These are phyloP conservation scores for Morpho helenor DNA, from an alignment of 2,888 invertebrate species.

Conservation along the genomic window DNA sequence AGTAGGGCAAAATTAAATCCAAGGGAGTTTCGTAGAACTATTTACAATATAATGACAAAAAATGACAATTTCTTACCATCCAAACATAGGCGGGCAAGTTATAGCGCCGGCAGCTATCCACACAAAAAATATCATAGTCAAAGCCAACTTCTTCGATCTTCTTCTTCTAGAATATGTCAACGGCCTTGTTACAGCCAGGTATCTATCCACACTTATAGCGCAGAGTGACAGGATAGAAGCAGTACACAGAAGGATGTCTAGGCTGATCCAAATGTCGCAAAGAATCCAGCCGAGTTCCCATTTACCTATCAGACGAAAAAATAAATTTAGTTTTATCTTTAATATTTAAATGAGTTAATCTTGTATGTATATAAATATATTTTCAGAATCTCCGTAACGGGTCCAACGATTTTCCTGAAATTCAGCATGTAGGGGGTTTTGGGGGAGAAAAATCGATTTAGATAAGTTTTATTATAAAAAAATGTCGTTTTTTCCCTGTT, in stretches of 20 bases:
- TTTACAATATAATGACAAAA: too few species aligned
- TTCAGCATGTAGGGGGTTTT: too few species aligned
- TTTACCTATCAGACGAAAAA: constrained; percentile 70
- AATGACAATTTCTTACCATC: constrained; percentile 87
- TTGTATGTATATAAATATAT: too few species aligned
- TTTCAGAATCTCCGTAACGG: too few species aligned
- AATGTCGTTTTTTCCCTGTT: too few species aligned
- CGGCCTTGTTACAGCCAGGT: constrained; percentile 96
- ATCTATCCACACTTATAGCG: constrained; percentile 94
- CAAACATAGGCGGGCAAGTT: constrained; percentile 96
- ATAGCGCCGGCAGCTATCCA: constrained; percentile 95
- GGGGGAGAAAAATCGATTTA: too few species aligned
- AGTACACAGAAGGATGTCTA: constrained; percentile 95
- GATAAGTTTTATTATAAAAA: too few species aligned
- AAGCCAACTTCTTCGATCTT: constrained; percentile 90
- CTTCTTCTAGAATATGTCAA: constrained; percentile 93
- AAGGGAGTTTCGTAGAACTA: too few species aligned
- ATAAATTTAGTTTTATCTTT: neutral
- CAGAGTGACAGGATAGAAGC: constrained; percentile 95
- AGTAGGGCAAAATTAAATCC: too few species aligned
- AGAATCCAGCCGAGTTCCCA: constrained; percentile 96
- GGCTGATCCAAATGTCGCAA: constrained; percentile 94
- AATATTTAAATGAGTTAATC: too few species aligned
- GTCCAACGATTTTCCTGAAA: too few species aligned
- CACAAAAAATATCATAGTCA: constrained; percentile 92